Evolutionary conservation across 1,140 invertebrate species (phyloP).

Genomic region (Atta cephalotes): DNA sequence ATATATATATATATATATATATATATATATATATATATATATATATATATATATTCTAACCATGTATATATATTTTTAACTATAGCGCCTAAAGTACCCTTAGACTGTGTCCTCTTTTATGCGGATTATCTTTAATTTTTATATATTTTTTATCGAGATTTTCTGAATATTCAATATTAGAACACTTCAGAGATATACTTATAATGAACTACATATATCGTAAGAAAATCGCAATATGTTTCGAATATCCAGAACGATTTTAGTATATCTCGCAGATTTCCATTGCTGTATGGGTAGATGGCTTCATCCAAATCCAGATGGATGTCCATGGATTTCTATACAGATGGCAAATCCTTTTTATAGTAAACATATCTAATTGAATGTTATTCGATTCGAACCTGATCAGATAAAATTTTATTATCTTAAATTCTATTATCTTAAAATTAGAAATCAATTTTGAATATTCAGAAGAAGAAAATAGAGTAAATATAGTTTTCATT

Average conservation of each 20-base stretch:
- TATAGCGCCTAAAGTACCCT: conserved; percentile 35
- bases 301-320: conserved; percentile 5
- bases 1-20: no score
- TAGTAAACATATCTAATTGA: not conserved
- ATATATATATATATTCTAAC: conserved; percentile 29
- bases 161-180: conserved; percentile 21
- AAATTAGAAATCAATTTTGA: conserved; percentile 15
- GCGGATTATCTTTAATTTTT: conserved; percentile 19
- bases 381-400: conserved; percentile 14
- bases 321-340: not conserved
- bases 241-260: conserved; percentile 22
- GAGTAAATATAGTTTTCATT: not conserved
- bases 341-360: not conserved
- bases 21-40: conserved; percentile 11
- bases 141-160: conserved; percentile 12
- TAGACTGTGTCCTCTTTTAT: not conserved
- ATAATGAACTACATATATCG: conserved; percentile 21
- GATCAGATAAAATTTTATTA: conserved; percentile 2
- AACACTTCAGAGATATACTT: conserved; percentile 2
- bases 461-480: not conserved
- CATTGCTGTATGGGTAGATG: conserved; percentile 36
- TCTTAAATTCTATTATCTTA: not conserved
- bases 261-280: conserved; percentile 36
- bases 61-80: conserved; percentile 32
- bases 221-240: conserved; percentile 23